Base-by-base conservation (phyloP, 2,113 vertebrate genomes). In the Pao palembangensis region DNA sequence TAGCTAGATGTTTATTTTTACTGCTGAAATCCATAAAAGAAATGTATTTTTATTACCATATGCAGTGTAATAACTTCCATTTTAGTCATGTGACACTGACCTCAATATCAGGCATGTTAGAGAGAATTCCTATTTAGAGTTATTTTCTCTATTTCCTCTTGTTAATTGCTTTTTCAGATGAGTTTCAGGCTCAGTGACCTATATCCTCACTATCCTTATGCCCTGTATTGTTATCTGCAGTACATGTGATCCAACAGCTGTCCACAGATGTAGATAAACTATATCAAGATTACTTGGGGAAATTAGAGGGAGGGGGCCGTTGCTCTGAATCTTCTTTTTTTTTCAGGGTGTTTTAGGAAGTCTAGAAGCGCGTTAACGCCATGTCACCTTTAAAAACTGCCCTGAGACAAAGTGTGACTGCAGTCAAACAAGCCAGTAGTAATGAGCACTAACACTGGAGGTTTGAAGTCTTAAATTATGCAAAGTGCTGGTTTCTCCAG, bases 141-240 rank as follows among this genome's bases (percentile, higher is more conserved):
- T 4, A 11, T 19, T 23, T 10, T 28, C 28, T 2, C 17, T 55
- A 15, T 8, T 11, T 4, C 7, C 17, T 31, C 8, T 44, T 8
- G 12, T 15, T 46, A 16, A 23, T 47, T 13, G 12, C 42, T 14
- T 3, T 51, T 19, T 51, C n/a, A 19, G 44, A 16, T 7, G 16
- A 6, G 44, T 38, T 46, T 69, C 16, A 19, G 2, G 61, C 52
- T 31, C 71, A 69, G 61, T 75, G 71, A 68, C 70, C 69, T 55
- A 78, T 44, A 51, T 80, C 57, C 52, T 48, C 47, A 60, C 61
- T 72, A 54, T 61, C 67, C 58, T 64, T 59, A 68, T 71, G 63
- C 67, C 57, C 57, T 51, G 13, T 4, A 3, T 21, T 28, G 43
- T 54, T 54, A 68, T 68, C 68, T 23, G 57, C 54, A 50, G 58